Conservation (phyloP, 2,888 invertebrate genomes). For the Nineta flava region DNA sequence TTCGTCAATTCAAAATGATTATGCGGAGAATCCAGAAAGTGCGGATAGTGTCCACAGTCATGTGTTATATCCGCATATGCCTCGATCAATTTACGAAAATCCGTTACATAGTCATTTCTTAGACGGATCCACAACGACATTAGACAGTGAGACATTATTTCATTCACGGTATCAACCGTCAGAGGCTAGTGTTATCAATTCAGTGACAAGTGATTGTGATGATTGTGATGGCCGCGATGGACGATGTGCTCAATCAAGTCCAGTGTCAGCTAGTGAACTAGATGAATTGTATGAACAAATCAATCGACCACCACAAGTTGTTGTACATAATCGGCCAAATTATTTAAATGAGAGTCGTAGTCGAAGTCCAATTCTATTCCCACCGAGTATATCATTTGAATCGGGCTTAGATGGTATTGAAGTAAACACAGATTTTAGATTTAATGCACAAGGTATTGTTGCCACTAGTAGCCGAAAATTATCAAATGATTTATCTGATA, state of each 20-base stretch:
- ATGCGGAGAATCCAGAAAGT: conserved; percentile 42
- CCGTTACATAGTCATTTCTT: conserved; percentile 29
- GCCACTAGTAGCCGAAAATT: neutral
- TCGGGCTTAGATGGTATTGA: conserved; percentile 5
- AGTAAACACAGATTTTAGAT: conserved; percentile 5
- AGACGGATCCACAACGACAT: conserved; percentile 4
- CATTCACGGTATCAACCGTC: conserved; percentile 25
- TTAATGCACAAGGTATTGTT: conserved; percentile 6
- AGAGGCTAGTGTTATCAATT: conserved; percentile 23
- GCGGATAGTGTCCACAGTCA: conserved; percentile 48
- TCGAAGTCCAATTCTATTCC: conserved; percentile 3
- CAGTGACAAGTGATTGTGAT: conserved; percentile 16
- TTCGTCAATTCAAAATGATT: conserved; percentile 36
- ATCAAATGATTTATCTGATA: neutral
- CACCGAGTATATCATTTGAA: conserved; percentile 6
- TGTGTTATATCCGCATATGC: conserved; percentile 38
- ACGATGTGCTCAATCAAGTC: conserved; percentile 31
- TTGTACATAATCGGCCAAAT: neutral
- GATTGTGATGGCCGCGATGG: conserved; percentile 36
- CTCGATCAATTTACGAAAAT: conserved; percentile 29
- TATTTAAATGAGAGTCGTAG: neutral
- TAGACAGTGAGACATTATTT: conserved; percentile 7
- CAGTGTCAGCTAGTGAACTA: conserved; percentile 36
- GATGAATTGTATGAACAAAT: conserved; percentile 59
- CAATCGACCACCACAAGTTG: conserved; percentile 22